A percentile compares a stretch with the other conserved stretches of the same genome.
Evolutionary conservation across 1,140 invertebrate genomes (phyloP).

Genomic region (Eciton burchellii): DNA sequence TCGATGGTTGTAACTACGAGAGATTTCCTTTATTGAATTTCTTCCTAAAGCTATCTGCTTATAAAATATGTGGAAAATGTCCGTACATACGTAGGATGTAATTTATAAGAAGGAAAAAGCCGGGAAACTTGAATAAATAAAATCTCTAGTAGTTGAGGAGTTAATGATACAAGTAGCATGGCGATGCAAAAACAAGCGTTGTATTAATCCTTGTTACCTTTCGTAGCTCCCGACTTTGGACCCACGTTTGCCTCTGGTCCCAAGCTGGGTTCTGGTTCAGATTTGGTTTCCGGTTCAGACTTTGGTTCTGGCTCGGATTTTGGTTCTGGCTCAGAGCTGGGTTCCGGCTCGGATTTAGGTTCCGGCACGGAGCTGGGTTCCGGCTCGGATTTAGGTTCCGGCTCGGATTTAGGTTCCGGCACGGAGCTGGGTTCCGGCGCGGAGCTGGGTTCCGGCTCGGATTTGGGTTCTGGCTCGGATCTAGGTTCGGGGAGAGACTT

Average conservation of each 20-base stretch:
- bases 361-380: conserved; percentile 81
- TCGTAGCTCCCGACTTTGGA: conserved; percentile 74
- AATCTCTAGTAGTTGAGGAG: conserved; percentile 46
- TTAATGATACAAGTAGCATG: conserved; percentile 57
- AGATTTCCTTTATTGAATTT: conserved; percentile 37
- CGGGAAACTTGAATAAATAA: conserved; percentile 45
- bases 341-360: conserved; percentile 78
- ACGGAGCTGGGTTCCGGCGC: conserved; percentile 81
- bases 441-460: conserved; percentile 80
- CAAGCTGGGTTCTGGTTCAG: conserved; percentile 75
- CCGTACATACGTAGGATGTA: neutral
- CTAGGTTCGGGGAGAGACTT: conserved; percentile 77
- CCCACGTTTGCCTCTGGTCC: conserved; percentile 69
- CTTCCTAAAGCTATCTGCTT: neutral
- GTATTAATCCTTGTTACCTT: conserved; percentile 76
- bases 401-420: conserved; percentile 79
- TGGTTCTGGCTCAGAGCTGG: conserved; percentile 80
- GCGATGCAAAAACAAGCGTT: conserved; percentile 57
- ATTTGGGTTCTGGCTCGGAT: conserved; percentile 77
- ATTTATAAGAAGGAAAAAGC: neutral
- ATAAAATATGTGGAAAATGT: neutral
- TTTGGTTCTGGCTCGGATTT: conserved; percentile 78
- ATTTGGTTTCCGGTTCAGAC: conserved; percentile 84
- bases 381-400: conserved; percentile 83
- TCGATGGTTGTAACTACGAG: conserved; percentile 37